Percentiles rank a stretch among this genome's conserved stretches.
These are phyloP conservation scores for Synanthedon myopaeformis DNA, from an alignment of 2,888 invertebrate species.

Conservation along the genomic window DNA sequence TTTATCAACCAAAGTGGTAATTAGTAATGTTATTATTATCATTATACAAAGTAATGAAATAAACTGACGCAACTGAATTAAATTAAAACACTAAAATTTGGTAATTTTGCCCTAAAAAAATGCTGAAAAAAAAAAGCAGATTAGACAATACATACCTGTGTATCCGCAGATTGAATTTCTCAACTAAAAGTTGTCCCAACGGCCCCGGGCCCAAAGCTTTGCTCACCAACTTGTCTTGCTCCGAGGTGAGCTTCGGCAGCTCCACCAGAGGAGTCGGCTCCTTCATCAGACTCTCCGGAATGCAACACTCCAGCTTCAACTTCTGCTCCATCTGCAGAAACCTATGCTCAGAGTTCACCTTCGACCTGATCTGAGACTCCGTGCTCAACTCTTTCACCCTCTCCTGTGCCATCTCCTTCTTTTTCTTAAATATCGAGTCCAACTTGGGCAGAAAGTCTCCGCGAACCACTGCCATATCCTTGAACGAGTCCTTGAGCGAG, in stretches of 20 bases:
- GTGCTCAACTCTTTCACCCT: constrained; percentile 54
- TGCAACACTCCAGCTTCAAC: constrained; percentile 55
- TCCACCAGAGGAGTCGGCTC: constrained; percentile 50
- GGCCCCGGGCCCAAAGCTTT: constrained; percentile 71
- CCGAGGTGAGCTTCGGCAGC: constrained; percentile 74
- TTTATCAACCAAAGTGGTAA: too few relatives aligned
- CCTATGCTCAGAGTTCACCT: constrained; percentile 57
- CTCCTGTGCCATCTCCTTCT: constrained; percentile 44
- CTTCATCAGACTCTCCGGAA: constrained; percentile 60
- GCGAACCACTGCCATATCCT: constrained; percentile 57
- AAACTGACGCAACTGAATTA: too few relatives aligned
- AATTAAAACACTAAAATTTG: too few relatives aligned
- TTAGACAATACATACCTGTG: constrained; percentile 33
- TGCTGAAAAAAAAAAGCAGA: too few relatives aligned
- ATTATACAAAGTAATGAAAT: too few relatives aligned
- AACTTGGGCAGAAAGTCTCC: constrained; percentile 67
- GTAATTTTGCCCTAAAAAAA: too few relatives aligned
- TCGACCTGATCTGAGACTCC: constrained; percentile 58
- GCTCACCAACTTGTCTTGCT: constrained; percentile 72
- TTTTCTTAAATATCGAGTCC: constrained; percentile 56
- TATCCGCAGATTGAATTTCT: constrained; percentile 63
- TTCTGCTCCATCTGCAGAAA: constrained; percentile 50
- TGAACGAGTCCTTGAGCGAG: constrained; percentile 69
- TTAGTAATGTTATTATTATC: too few relatives aligned
- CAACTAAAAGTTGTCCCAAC: constrained; percentile 74